These are phyloP conservation scores for Aurelia sp. DNA, from an alignment of 30 jellyfish, hydroid and myxozoan species.

Conservation along the genomic window DNA sequence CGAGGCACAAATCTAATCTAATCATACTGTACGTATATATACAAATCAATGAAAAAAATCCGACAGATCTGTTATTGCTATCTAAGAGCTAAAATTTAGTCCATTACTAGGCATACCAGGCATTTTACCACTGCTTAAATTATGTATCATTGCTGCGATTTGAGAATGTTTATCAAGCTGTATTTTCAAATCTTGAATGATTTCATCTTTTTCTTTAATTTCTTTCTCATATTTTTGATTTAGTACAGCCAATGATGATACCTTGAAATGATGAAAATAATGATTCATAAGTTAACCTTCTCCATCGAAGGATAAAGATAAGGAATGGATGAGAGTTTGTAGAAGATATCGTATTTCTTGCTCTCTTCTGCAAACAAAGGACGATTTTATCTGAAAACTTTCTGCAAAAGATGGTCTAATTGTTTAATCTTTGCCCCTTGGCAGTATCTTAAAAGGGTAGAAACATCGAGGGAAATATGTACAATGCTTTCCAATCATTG, in stretches of 20 bases:
- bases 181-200: constrained; percentile 53
- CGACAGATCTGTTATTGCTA: not conserved
- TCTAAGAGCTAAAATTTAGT: constrained; percentile 34
- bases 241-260: constrained; percentile 63
- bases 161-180: constrained; percentile 95
- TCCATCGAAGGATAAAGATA: no score
- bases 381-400: no score
- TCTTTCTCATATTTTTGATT: constrained; percentile 76
- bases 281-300: not conserved
- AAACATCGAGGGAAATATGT: no score
- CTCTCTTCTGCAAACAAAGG: no score
- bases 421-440: no score
- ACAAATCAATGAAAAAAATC: not conserved
- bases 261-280: constrained; percentile 22
- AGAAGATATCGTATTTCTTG: no score
- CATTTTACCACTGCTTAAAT: constrained; percentile 87
- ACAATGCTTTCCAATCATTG: no score
- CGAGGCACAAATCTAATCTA: not conserved
- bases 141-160: constrained; percentile 96
- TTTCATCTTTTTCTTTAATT: constrained; percentile 62
- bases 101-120: constrained; percentile 54
- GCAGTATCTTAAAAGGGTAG: no score
- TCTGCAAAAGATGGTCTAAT: no score
- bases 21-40: not conserved
- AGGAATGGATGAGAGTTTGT: no score